Base-by-base conservation (phyloP, 2,113 vertebrate genomes). In the Misgurnus mizolepis region DNA sequence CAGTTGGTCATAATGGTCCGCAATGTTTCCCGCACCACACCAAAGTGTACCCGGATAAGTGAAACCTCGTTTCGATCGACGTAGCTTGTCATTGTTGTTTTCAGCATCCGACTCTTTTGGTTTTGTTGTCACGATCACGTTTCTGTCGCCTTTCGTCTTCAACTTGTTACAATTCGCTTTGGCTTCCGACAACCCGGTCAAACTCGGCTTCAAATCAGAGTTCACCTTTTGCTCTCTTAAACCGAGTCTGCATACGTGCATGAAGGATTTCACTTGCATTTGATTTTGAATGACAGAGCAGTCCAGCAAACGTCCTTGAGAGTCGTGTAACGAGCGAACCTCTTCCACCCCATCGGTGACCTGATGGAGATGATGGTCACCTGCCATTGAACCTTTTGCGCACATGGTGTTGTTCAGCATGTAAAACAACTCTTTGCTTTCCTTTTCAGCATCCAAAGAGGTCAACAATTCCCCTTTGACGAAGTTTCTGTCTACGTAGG, bases 21-120 rank as follows among this genome's bases (percentile, higher is more conserved):
- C 95, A 85, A 92, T 95, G 91, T 93, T 94, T 0, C 96, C 96
- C 0, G 93, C 94, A 3, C 94, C 93, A 7, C 94, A 96, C 93
- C 92, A 95, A 67, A 95, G 90, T 0, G 94, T 94, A 34, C 95
- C 95, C 0, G 92, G 95, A 77, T 94, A 95, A 17, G 95, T 94
- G 60, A 95, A 94, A 65, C 94, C 94, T 4, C 94, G 92, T 85
- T 92, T 95, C 75, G 88, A 76, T 1, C 95, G 88, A 56, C 82
- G 89, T 6, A 84, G 76, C 22, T 18, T 75, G n/a, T 73, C 49
- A 0, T 18, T 50, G n/a, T 74, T 40, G 9, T 69, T 50, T 34
- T 10, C 47, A 4, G 8, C 49, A 10, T 45, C 72, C 18, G 55
- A 40, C 6, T 71, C 68, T 6, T 73, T 60, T 11, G 8, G 49